Evolutionary conservation across 2,113 vertebrate species (phyloP), one percentile per base, ranked within the genome.

Genomic region (Heteronetta atricapilla): DNA sequence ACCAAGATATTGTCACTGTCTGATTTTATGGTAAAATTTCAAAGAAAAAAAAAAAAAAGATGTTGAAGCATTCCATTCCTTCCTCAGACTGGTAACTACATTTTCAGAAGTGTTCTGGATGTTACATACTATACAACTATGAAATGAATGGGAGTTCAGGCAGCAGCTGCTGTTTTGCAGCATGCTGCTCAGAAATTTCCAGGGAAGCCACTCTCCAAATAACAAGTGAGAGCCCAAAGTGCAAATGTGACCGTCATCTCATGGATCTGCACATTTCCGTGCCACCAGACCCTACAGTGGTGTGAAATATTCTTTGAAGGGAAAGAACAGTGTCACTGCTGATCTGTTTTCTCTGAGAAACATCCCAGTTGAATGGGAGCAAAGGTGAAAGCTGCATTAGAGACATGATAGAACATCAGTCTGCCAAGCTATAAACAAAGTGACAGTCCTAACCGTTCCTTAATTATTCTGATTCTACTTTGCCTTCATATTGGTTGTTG

Each of bases 381-480:
- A 72, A 93, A 42, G 42, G 72, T 86, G 67, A 86, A 90, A 86
- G 52, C 38, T 34, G 33, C 52, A 42, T 31, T 70, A 50, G 56
- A 52, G 46, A 50, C 19, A n/a, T 8, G 80, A 79, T 6, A 64
- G 8, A 62, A 20, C 28, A 75, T 82, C 84, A 79, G 26, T 36
- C 58, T 76, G 56, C 31, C 48, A 58, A 80, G 31, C 52, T 58
- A 48, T 34, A 26, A 86, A 42, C 53, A 83, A 8, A 75, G 46
- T 53, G 81, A 86, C 90, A 82, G 62, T 42, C 56, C 76, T 91
- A 52, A 82, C 40, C 11, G 60, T 67, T 62, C 62, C 76, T 67
- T 91, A 86, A 86, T 93, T 93, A 91, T 91, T 86, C 81, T 53
- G 62, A 75, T 82, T 90, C 62, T 80, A 14, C 42, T 89, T 75